Percentiles rank a stretch among this genome's conserved stretches.
phyloP scores from a whole-genome alignment of 2,113 vertebrate genomes.

The Myrmecophaga tridactyla region DNA sequence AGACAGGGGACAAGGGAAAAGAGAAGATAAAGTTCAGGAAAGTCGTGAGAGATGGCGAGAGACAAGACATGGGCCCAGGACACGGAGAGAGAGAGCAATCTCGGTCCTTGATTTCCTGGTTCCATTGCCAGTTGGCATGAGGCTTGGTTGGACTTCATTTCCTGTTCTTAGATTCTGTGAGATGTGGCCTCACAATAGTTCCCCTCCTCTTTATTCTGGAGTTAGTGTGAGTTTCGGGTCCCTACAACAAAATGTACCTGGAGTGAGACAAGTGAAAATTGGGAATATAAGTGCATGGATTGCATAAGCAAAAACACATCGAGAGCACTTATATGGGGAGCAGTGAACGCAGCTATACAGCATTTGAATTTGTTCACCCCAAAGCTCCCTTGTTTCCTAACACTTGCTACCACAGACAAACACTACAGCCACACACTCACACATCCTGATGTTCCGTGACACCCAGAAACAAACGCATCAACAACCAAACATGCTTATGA shows the following conservation, averaged over 20 bases:
- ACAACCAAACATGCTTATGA: neutral
- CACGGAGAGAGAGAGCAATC: neutral
- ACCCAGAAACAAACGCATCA: conserved; percentile 37
- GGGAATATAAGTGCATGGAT: conserved; percentile 52
- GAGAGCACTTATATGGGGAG: conserved; percentile 34
- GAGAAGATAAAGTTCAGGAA: neutral
- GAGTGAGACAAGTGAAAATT: conserved; percentile 61
- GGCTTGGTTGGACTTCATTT: conserved; percentile 4
- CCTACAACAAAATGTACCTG: conserved; percentile 49
- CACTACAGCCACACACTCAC: neutral
- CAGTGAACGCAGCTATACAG: conserved; percentile 42
- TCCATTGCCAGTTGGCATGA: conserved; percentile 20
- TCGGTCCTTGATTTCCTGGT: conserved; percentile 25
- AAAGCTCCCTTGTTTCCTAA: conserved; percentile 46
- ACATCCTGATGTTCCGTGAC: neutral
- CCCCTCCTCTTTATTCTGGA: conserved; percentile 37
- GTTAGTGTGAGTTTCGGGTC: conserved; percentile 47
- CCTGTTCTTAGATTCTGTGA: conserved; percentile 51
- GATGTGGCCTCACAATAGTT: conserved; percentile 25
- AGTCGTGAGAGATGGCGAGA: neutral
- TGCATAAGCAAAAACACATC: conserved; percentile 53
- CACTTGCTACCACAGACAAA: conserved; percentile 31
- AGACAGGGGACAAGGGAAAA: neutral
- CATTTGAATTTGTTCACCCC: conserved; percentile 36
- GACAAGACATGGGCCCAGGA: neutral